Evolutionary conservation across 1,140 invertebrate genomes (phyloP).

Genomic region (Macrocentrus cingulum): DNA sequence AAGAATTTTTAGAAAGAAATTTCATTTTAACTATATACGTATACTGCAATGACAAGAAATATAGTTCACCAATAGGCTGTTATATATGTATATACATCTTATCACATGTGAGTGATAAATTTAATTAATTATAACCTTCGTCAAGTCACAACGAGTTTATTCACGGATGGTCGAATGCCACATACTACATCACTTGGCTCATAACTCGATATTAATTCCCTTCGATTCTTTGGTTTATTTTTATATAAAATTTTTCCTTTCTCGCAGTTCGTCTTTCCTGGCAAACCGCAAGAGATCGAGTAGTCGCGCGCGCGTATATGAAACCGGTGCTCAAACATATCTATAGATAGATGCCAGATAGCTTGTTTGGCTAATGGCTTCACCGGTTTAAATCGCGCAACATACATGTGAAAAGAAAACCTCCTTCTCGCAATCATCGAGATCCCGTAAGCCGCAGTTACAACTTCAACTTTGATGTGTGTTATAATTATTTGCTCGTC

Average conservation of each 20-base stretch:
- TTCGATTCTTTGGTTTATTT: slow-evolving; percentile 1
- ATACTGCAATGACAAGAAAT: too few relatives aligned
- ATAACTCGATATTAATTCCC: slow-evolving; percentile 17
- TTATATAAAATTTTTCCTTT: neutral
- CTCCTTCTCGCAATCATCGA: too few relatives aligned
- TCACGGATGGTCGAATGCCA: slow-evolving; percentile 19
- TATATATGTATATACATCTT: too few relatives aligned
- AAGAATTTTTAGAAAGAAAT: too few relatives aligned
- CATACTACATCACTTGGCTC: slow-evolving; percentile 2
- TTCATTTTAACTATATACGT: too few relatives aligned
- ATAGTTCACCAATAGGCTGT: too few relatives aligned
- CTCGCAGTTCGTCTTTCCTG: slow-evolving; percentile 27
- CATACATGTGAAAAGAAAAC: neutral
- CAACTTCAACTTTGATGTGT: too few relatives aligned
- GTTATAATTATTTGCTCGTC: too few relatives aligned
- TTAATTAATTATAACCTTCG: slow-evolving; percentile 21
- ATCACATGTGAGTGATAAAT: slow-evolving; percentile 10
- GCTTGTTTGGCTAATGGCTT: neutral
- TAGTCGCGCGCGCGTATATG: slow-evolving; percentile 23
- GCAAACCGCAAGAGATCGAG: slow-evolving; percentile 31
- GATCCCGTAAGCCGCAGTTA: too few relatives aligned
- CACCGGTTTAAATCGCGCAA: neutral
- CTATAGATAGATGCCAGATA: neutral
- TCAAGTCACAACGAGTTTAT: slow-evolving; percentile 21
- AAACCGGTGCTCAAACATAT: neutral